Percentiles rank a stretch among this genome's conserved stretches.
Evolutionary conservation across 1,140 invertebrate species (phyloP).

Genomic region (Aphidius ervi): DNA sequence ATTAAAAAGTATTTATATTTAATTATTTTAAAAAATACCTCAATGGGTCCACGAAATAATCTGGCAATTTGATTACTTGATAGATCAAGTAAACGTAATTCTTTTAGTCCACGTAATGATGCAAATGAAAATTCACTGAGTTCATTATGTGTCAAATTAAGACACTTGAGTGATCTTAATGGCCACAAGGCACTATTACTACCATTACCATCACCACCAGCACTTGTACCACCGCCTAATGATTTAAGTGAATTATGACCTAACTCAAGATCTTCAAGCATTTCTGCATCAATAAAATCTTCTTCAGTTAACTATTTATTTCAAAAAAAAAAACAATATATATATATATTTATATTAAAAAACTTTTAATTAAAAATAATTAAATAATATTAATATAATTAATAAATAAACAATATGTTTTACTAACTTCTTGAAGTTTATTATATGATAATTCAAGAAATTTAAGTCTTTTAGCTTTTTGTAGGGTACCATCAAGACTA

Average conservation of each 20-base stretch:
- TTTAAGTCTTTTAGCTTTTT: slow-evolving; percentile 62
- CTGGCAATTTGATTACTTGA: slow-evolving; percentile 70
- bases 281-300: slow-evolving; percentile 66
- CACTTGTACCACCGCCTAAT: slow-evolving; percentile 43
- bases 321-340: slow-evolving; percentile 20
- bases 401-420: too few species aligned
- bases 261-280: slow-evolving; percentile 64
- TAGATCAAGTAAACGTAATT: slow-evolving; percentile 65
- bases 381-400: too few species aligned
- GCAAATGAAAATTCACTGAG: slow-evolving; percentile 71
- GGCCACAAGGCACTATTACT: slow-evolving; percentile 68
- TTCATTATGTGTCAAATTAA: slow-evolving; percentile 74
- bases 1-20: slow-evolving; percentile 4
- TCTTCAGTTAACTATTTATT: slow-evolving; percentile 62
- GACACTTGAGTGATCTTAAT: slow-evolving; percentile 60
- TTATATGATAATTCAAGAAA: slow-evolving; percentile 68
- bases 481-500: slow-evolving; percentile 64
- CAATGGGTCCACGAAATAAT: slow-evolving; percentile 61
- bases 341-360: slow-evolving; percentile 1
- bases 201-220: slow-evolving; percentile 37
- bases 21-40: slow-evolving; percentile 51
- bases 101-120: slow-evolving; percentile 67
- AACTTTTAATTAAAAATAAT: background rate
- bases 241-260: slow-evolving; percentile 66
- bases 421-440: slow-evolving; percentile 64